These are phyloP conservation scores for Erythrocebus patas DNA, from an alignment of 2,113 vertebrate genomes.

Conservation along the genomic window DNA sequence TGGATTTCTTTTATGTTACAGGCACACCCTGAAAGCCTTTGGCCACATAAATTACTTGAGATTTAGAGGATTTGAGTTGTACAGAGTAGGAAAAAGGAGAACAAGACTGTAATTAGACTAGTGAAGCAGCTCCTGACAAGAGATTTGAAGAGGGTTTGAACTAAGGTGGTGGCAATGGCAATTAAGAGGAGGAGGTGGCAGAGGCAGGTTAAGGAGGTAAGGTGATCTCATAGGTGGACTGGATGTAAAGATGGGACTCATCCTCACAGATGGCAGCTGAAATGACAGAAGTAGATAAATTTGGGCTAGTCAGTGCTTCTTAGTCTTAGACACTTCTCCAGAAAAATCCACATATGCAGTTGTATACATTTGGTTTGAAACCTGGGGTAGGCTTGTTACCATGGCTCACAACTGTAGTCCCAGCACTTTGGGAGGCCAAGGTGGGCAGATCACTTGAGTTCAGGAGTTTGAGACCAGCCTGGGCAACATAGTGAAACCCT, in stretches of 20 bases:
- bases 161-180: background rate
- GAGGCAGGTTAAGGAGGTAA: background rate
- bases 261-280: background rate
- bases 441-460: no score
- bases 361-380: background rate
- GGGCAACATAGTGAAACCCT: no score
- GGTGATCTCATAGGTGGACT: background rate
- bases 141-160: background rate
- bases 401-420: no score
- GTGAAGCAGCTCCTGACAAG: background rate
- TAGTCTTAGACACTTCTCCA: background rate
- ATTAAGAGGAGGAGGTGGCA: background rate
- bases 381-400: background rate
- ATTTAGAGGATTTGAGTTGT: background rate
- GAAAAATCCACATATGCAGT: background rate
- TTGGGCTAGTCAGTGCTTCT: background rate
- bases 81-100: background rate
- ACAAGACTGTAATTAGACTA: background rate
- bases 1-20: background rate
- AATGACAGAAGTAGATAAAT: background rate
- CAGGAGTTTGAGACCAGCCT: no score
- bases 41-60: background rate
- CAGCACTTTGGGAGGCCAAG: no score
- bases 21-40: slow-evolving; percentile 1
- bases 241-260: background rate